Percentiles rank a stretch among this genome's conserved stretches.
These are phyloP conservation scores for Diachrysia chrysitis DNA, from an alignment of 2,888 invertebrate genomes.

Conservation along the genomic window DNA sequence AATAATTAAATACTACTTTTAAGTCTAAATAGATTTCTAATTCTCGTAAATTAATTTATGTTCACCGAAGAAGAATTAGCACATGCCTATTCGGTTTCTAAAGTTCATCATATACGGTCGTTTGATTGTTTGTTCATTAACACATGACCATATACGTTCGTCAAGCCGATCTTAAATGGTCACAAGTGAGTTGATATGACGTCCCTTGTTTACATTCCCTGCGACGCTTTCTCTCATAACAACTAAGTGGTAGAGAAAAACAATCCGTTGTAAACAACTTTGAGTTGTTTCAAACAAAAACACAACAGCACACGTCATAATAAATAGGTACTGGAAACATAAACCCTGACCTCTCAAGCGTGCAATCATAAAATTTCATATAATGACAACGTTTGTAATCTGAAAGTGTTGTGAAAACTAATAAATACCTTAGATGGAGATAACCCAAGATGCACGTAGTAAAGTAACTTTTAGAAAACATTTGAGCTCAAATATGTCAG, in stretches of 20 bases:
- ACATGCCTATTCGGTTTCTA: slow-evolving; percentile 42
- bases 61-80: slow-evolving; percentile 29
- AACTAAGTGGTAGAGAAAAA: slow-evolving; percentile 32
- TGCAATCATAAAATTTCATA: neutral
- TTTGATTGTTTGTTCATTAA: slow-evolving; percentile 45
- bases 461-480: neutral
- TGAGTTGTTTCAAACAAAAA: neutral
- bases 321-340: neutral
- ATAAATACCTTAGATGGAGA: neutral
- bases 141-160: slow-evolving; percentile 40
- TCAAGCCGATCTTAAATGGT: slow-evolving; percentile 31
- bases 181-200: slow-evolving; percentile 39
- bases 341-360: neutral
- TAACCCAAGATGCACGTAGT: neutral
- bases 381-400: neutral
- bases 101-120: slow-evolving; percentile 40
- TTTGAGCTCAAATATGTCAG: too few species aligned
- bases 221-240: slow-evolving; percentile 44
- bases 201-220: slow-evolving; percentile 36
- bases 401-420: neutral
- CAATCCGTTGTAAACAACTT: slow-evolving; percentile 34
- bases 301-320: neutral
- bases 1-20: slow-evolving; percentile 5
- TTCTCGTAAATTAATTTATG: slow-evolving; percentile 26
- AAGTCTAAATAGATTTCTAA: slow-evolving; percentile 27